A percentile compares a stretch with the other conserved stretches of the same genome.
Evolutionary conservation across 1,140 invertebrate species (phyloP).

Genomic region (Cotesia glomerata): DNA sequence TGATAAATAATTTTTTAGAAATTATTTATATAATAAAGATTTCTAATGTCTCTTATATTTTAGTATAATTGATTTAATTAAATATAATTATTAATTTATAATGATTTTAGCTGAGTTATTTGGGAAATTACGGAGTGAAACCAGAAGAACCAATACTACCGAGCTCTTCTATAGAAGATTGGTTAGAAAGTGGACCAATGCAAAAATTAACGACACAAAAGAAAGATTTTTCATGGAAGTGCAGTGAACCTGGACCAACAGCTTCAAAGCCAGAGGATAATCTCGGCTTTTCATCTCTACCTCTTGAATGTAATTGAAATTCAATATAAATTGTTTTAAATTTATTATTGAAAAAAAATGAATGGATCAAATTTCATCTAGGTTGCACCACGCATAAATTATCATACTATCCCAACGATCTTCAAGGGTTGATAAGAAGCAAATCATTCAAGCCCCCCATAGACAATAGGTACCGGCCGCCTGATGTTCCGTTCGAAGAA

Average conservation of each 20-base stretch:
- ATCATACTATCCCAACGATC: constrained; percentile 50
- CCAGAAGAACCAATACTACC: constrained; percentile 44
- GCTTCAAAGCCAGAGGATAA: constrained; percentile 38
- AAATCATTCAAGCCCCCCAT: constrained; percentile 47
- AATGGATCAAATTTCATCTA: constrained; percentile 29
- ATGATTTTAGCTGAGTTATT: constrained; percentile 51
- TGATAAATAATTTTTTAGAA: background rate
- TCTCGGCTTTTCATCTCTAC: constrained; percentile 37
- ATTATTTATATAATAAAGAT: too few relatives aligned
- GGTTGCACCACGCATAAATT: constrained; percentile 54
- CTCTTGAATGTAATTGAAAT: constrained; percentile 47
- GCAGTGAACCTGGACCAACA: background rate
- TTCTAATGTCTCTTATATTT: too few relatives aligned
- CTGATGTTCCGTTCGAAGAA: constrained; percentile 65
- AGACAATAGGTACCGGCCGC: constrained; percentile 49
- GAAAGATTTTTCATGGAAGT: constrained; percentile 67
- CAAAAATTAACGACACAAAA: constrained; percentile 75
- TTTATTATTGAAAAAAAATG: background rate
- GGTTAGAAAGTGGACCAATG: constrained; percentile 69
- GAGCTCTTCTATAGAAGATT: constrained; percentile 35
- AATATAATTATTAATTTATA: background rate
- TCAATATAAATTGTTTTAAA: constrained; percentile 7
- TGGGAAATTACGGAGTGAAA: constrained; percentile 54
- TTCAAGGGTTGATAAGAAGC: constrained; percentile 32
- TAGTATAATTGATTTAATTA: too few relatives aligned